Conservation (phyloP, 2,888 invertebrate species). For the Dinocampus coccinellae region DNA sequence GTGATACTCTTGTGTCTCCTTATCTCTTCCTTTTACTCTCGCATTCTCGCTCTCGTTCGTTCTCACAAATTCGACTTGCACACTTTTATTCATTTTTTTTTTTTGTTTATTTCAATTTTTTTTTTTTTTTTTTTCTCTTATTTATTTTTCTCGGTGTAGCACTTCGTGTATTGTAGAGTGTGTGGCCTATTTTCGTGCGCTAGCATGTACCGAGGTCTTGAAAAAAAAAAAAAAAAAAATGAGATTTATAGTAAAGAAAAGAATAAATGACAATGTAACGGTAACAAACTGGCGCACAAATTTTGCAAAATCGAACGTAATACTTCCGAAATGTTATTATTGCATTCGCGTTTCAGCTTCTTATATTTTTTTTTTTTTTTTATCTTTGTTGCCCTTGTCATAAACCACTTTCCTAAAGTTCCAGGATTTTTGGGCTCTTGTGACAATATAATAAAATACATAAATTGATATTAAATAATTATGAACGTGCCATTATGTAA, state of each 20-base stretch:
- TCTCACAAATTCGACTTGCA: slow-evolving; percentile 41
- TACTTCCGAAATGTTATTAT: slow-evolving; percentile 49
- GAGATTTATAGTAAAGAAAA: no score
- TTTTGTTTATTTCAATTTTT: no score
- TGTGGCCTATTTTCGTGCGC: slow-evolving; percentile 56
- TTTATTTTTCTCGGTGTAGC: slow-evolving; percentile 52
- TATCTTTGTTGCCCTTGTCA: slow-evolving; percentile 39
- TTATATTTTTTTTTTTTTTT: no score
- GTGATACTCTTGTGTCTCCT: slow-evolving; percentile 48
- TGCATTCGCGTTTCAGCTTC: slow-evolving; percentile 37
- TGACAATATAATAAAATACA: slow-evolving; percentile 28
- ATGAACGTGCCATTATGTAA: slow-evolving; percentile 43
- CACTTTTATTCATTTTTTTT: slow-evolving; percentile 17
- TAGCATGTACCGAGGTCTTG: slow-evolving; percentile 55
- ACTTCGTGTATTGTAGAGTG: slow-evolving; percentile 50
- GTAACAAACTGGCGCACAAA: slow-evolving; percentile 63
- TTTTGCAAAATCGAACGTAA: slow-evolving; percentile 57
- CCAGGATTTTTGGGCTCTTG: slow-evolving; percentile 43
- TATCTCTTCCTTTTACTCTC: slow-evolving; percentile 44
- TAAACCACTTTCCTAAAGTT: slow-evolving; percentile 48
- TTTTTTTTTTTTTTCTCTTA: background rate
- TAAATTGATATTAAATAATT: slow-evolving; percentile 34
- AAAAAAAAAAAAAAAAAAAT: slow-evolving; percentile 28
- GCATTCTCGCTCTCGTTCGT: slow-evolving; percentile 37
- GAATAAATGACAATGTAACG: no score